These are phyloP conservation scores for Oryctes rhinoceros DNA, from an alignment of 1,140 invertebrate genomes.

Conservation along the genomic window DNA sequence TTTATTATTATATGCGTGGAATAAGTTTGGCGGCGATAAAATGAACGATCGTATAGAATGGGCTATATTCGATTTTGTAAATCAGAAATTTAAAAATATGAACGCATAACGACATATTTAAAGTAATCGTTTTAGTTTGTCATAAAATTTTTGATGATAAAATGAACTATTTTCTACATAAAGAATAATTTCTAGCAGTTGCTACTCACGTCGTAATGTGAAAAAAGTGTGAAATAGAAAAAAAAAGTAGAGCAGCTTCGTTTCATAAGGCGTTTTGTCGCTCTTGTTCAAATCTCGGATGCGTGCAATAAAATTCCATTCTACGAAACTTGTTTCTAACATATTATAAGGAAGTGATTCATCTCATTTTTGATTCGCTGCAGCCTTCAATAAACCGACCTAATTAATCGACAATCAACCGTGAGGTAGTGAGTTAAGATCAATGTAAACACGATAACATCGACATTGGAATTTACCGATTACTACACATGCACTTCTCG, in stretches of 20 bases:
- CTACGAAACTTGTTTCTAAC: too few relatives aligned
- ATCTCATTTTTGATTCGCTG: neutral
- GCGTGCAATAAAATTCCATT: too few relatives aligned
- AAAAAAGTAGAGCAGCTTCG: too few relatives aligned
- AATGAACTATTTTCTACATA: too few relatives aligned
- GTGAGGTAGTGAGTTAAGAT: neutral
- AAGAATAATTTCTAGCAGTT: too few relatives aligned
- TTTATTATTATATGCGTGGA: neutral
- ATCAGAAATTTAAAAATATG: neutral
- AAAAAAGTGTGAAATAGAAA: too few relatives aligned
- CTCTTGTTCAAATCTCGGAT: too few relatives aligned
- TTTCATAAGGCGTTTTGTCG: too few relatives aligned
- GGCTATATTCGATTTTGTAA: neutral
- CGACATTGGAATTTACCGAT: slow-evolving; percentile 13
- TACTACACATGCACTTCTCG: slow-evolving; percentile 13
- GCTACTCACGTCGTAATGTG: too few relatives aligned
- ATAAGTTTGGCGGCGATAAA: neutral
- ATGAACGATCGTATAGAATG: neutral
- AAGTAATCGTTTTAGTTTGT: neutral
- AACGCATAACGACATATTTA: neutral
- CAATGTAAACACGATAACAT: neutral
- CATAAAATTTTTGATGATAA: neutral
- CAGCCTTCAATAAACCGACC: neutral
- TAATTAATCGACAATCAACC: neutral
- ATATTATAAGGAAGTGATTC: neutral